Evolutionary conservation across 53 echinoderm and acorn worm genomes (phyloP), one percentile per base, ranked within the genome.

Genomic region (Mesocentrotus franciscanus): DNA sequence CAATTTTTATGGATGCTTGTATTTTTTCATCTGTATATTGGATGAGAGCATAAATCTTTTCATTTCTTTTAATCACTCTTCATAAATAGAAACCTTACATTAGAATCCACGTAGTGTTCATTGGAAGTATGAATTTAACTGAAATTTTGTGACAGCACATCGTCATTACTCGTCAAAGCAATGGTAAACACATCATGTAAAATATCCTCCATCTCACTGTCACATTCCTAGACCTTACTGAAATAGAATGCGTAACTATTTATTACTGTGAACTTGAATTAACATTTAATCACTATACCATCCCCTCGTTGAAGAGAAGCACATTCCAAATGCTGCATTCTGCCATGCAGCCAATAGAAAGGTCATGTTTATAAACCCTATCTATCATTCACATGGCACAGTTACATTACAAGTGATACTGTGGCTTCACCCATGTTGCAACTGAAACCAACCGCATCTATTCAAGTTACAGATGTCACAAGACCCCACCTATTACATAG

Each of bases 381-480:
- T 91, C 91, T 18, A 39, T 91, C 91, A 91, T 91, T 91, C 91
- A 91, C 34, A 61, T n/a, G 58, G 87, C 59, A 84, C 55, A 55
- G 84, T 39, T 84, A 84, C 75, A 75, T 64, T 64, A 64, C 11
- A 76, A 33, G 27, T 33, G 81, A 81, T 42, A 36, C 22, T 81
- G 64, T 42, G 81, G 81, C 39, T 81, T 13, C 81, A 81, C 22
- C 42, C 42, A 36, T 81, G 81, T 81, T 81, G 20, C 81, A 17
- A 30, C 74, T 74, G 74, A 74, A 74, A 74, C 71, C 74, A 74
- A 74, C 74, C 11, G 12, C 29, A 81, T 81, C 39, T 81, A 42
- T 39, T 36, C 39, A 36, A 17, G 35, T 39, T 39, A 36, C 42
- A 42, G 81, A 74, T 27, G 26, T 68, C 24, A 27, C 42, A 81